Conservation (phyloP, 2,888 invertebrate species). For the Taphrorychus bicolor region DNA sequence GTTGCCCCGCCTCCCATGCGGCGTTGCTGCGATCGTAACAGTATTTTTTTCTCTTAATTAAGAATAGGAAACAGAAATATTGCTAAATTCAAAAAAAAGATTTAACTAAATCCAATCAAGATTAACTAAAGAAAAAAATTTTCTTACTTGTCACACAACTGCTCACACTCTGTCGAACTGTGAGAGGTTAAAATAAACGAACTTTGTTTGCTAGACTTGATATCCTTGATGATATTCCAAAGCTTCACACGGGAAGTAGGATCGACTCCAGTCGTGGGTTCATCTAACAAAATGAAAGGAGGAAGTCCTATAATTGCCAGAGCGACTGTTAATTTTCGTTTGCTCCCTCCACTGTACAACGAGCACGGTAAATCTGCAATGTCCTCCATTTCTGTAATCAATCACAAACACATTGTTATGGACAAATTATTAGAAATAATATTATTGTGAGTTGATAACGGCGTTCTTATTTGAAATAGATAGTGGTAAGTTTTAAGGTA, state of each 20-base stretch:
- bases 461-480: too few species aligned
- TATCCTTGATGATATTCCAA: conserved; percentile 53
- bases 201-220: conserved; percentile 49
- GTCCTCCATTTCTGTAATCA: conserved; percentile 48
- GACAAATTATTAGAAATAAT: too few species aligned
- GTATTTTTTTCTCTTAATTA: too few species aligned
- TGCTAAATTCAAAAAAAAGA: too few species aligned
- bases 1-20: too few species aligned
- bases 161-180: conserved; percentile 88
- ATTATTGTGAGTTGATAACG: too few species aligned
- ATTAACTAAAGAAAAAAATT: too few species aligned
- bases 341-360: conserved; percentile 73
- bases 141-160: conserved; percentile 67
- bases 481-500: too few species aligned
- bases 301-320: conserved; percentile 78
- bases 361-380: conserved; percentile 54
- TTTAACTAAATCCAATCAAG: too few species aligned
- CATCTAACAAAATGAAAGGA: conserved; percentile 76
- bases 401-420: too few species aligned
- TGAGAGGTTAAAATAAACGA: conserved; percentile 85
- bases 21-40: too few species aligned
- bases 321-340: conserved; percentile 78
- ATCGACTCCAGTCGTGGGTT: conserved; percentile 78
- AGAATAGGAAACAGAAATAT: too few species aligned
- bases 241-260: conserved; percentile 64